Evolutionary conservation across 2,797 vertebrate species (phyloP).

Genomic region (Mormyrops attenuatus): DNA sequence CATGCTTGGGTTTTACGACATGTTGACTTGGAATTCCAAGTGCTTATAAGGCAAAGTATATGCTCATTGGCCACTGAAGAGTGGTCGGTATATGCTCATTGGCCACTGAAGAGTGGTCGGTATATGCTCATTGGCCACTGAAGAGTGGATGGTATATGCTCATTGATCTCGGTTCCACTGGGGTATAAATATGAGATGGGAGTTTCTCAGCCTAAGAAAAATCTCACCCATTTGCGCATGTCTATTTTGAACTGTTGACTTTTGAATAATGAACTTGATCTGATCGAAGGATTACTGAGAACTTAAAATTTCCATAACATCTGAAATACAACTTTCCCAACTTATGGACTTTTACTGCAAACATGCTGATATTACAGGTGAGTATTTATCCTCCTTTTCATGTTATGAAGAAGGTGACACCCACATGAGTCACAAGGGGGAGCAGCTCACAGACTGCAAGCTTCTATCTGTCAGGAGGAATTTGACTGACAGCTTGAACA

Average conservation of each 20-base stretch:
- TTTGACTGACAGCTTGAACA: slow-evolving; percentile 8
- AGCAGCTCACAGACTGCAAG: not conserved
- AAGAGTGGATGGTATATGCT: not conserved
- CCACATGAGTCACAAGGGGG: not conserved
- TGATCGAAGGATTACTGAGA: not conserved
- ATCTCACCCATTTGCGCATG: not conserved
- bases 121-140: not conserved
- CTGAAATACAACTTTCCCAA: not conserved
- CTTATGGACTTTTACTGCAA: not conserved
- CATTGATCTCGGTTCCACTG: not conserved
- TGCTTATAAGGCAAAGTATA: not conserved
- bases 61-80: not conserved
- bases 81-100: not conserved
- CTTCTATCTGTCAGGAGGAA: not conserved
- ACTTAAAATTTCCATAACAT: not conserved
- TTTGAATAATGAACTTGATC: not conserved
- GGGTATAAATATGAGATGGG: not conserved
- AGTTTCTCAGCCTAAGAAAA: not conserved
- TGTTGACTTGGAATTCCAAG: not conserved
- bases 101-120: not conserved
- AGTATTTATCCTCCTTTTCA: not conserved
- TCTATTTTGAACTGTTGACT: not conserved
- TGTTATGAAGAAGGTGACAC: slow-evolving; percentile 8
- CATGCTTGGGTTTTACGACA: not conserved
- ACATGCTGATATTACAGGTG: not conserved